A percentile compares a stretch with the other conserved stretches of the same genome.
These are phyloP conservation scores for Norana najaformis DNA, from an alignment of 2,888 invertebrate genomes.

Conservation along the genomic window DNA sequence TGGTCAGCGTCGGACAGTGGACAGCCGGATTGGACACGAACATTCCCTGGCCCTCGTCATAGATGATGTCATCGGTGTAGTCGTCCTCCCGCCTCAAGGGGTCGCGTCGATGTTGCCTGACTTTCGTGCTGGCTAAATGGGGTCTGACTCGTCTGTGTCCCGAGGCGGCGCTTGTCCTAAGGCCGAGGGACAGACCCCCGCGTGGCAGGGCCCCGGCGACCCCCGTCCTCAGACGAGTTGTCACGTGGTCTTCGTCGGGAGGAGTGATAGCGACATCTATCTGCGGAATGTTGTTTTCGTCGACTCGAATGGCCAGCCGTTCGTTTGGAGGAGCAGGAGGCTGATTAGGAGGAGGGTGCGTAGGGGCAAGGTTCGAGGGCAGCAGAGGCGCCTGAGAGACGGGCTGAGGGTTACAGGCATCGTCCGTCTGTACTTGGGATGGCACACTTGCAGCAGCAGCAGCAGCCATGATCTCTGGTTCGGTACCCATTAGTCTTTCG, in stretches of 20 bases:
- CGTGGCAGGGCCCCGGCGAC: neutral
- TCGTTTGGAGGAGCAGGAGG: neutral
- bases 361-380: neutral
- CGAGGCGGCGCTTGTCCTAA: neutral
- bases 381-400: neutral
- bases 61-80: neutral
- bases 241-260: neutral
- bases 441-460: neutral
- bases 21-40: conserved; percentile 16
- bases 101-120: neutral
- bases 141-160: neutral
- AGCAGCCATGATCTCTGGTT: neutral
- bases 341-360: neutral
- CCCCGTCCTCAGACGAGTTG: neutral
- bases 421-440: neutral
- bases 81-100: neutral
- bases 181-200: neutral
- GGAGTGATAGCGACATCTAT: conserved; percentile 27
- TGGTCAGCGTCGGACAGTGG: conserved; percentile 29
- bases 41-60: neutral
- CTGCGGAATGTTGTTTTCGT: conserved; percentile 31
- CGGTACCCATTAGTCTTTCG: conserved; percentile 26
- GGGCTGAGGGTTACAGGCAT: neutral
- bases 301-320: neutral
- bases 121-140: neutral